These are phyloP conservation scores for Panurus biarmicus DNA, from an alignment of 2,113 vertebrate genomes.

Conservation along the genomic window DNA sequence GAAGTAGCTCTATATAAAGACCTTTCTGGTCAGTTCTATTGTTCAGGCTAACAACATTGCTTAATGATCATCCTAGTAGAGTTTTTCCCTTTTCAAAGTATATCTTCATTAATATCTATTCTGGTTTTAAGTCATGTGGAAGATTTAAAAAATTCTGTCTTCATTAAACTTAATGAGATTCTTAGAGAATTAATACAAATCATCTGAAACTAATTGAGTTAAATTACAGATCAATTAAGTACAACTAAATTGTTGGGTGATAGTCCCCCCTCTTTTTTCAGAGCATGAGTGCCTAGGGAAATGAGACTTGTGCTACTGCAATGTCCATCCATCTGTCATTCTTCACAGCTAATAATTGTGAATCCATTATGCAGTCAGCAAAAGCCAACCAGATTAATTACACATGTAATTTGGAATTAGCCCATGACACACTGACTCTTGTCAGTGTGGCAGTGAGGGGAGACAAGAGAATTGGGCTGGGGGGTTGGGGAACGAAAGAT, in stretches of 20 bases:
- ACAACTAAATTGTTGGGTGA: neutral
- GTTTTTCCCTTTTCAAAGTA: neutral
- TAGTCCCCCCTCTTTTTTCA: neutral
- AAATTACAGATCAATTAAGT: conserved; percentile 39
- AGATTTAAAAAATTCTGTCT: neutral
- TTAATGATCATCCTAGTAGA: neutral
- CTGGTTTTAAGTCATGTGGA: neutral
- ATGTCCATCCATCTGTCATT: conserved; percentile 42
- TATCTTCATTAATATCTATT: conserved; percentile 17
- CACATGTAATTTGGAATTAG: conserved; percentile 20
- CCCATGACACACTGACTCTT: neutral
- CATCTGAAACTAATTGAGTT: conserved; percentile 34
- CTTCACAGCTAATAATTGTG: conserved; percentile 34
- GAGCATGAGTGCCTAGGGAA: neutral
- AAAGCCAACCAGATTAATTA: conserved; percentile 23
- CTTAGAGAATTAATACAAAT: conserved; percentile 19
- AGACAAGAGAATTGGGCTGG: neutral
- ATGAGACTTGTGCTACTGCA: neutral
- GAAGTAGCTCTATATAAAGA: neutral
- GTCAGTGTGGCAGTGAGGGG: neutral
- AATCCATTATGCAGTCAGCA: conserved; percentile 3
- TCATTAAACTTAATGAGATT: conserved; percentile 43
- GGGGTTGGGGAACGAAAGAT: neutral
- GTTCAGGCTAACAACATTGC: neutral
- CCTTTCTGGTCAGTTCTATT: neutral